These are phyloP conservation scores for Mastomys coucha DNA, from an alignment of 2,113 vertebrate species.

Conservation along the genomic window DNA sequence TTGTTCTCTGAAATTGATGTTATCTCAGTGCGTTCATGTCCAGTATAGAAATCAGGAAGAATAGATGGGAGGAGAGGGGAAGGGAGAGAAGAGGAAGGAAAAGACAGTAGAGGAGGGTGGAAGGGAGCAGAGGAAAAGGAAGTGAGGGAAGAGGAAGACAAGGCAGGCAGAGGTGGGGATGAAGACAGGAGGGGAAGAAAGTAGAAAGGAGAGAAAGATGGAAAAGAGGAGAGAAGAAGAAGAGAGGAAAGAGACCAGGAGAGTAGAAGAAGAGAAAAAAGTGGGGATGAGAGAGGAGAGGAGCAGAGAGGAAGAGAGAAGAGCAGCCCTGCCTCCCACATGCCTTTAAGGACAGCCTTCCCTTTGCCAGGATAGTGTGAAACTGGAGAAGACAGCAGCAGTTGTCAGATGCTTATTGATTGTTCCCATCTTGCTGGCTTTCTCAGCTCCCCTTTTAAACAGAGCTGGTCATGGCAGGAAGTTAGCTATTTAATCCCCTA, in stretches of 20 bases:
- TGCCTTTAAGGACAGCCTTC: slow-evolving; percentile 71
- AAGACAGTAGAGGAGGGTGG: background rate
- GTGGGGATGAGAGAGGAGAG: background rate
- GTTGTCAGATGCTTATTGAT: slow-evolving; percentile 73
- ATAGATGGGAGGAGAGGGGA: background rate
- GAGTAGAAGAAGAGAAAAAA: too few relatives aligned
- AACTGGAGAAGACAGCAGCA: slow-evolving; percentile 68
- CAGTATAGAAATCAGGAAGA: slow-evolving; percentile 69
- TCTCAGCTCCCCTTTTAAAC: slow-evolving; percentile 19
- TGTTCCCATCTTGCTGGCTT: slow-evolving; percentile 49
- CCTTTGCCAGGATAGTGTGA: slow-evolving; percentile 57
- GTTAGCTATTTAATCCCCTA: slow-evolving; percentile 67
- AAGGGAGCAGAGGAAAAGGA: background rate
- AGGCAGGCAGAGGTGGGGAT: too few relatives aligned
- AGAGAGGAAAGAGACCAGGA: background rate
- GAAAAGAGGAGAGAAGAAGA: background rate
- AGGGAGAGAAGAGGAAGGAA: background rate
- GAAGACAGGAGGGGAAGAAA: background rate
- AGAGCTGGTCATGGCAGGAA: slow-evolving; percentile 51
- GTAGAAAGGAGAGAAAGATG: background rate
- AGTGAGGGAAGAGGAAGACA: background rate
- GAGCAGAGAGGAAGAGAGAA: background rate
- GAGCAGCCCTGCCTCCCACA: background rate
- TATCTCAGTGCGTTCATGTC: slow-evolving; percentile 63
- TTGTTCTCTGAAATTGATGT: slow-evolving; percentile 76